phyloP scores from a whole-genome alignment of 2,797 vertebrate species.

The Ispidina picta region DNA sequence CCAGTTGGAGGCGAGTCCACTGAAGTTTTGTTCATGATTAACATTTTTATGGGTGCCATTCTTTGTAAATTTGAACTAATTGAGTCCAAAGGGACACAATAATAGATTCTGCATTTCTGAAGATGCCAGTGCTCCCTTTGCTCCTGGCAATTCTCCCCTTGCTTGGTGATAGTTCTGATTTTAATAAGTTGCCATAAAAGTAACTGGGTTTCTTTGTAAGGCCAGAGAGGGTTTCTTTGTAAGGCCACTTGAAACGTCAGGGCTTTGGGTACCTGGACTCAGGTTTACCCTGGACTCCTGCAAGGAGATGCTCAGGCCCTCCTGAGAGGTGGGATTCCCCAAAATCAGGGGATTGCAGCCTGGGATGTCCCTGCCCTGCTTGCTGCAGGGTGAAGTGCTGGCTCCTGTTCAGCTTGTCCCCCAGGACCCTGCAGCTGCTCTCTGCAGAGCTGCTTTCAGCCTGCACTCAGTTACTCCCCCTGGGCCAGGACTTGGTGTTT shows the following conservation, averaged over 20 bases:
- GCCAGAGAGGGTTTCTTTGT: background rate
- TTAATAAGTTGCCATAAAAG: background rate
- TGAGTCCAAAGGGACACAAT: slow-evolving; percentile 80
- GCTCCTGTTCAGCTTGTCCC: background rate
- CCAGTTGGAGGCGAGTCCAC: slow-evolving; percentile 54
- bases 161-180: slow-evolving; percentile 12
- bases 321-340: accelerated
- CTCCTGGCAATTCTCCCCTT: slow-evolving; percentile 44
- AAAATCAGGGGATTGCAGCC: background rate
- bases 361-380: background rate
- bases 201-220: background rate
- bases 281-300: background rate
- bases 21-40: slow-evolving; percentile 71
- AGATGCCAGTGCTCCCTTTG: slow-evolving; percentile 43
- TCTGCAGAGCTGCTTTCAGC: background rate
- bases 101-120: slow-evolving; percentile 62
- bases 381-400: background rate
- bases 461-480: accelerated
- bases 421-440: background rate
- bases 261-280: background rate
- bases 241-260: background rate
- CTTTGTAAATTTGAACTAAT: slow-evolving; percentile 79
- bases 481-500: accelerated
- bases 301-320: background rate
- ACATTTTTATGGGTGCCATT: slow-evolving; percentile 70